Evolutionary conservation across 2,888 invertebrate genomes (phyloP).

Genomic region (Spilarctia lutea): DNA sequence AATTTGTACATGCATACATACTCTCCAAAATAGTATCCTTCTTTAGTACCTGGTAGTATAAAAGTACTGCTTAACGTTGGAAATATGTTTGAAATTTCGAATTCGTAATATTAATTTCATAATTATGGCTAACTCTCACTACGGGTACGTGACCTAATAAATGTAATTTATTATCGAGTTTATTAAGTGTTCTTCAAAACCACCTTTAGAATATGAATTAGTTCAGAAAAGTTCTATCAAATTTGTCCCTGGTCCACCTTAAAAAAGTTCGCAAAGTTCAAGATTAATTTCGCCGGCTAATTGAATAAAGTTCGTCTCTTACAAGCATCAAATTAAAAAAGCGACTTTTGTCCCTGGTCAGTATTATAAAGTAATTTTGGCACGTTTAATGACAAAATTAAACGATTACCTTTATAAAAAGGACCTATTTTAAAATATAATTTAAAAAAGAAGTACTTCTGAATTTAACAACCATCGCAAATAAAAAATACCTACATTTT

Average conservation of each 20-base stretch:
- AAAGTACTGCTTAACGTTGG: too few relatives aligned
- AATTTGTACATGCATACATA: too few relatives aligned
- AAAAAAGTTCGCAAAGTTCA: conserved; percentile 37
- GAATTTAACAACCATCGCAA: too few relatives aligned
- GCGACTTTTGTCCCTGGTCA: conserved; percentile 37
- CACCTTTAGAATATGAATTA: conserved; percentile 28
- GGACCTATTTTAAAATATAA: background rate
- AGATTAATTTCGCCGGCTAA: conserved; percentile 49
- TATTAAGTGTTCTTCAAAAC: conserved; percentile 12
- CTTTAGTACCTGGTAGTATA: too few relatives aligned
- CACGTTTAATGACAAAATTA: background rate
- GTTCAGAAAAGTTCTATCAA: conserved; percentile 20
- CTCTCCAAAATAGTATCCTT: too few relatives aligned
- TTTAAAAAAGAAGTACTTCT: background rate
- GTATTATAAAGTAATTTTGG: conserved; percentile 1
- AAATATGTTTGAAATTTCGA: background rate
- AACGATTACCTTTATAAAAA: background rate
- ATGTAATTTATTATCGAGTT: conserved; percentile 11
- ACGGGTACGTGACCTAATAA: background rate
- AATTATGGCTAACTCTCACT: background rate
- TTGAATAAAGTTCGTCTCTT: conserved; percentile 45
- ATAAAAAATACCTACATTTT: too few relatives aligned
- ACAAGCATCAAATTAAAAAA: conserved; percentile 47
- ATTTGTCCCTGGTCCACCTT: conserved; percentile 28
- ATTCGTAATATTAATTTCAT: background rate